Base-by-base conservation (phyloP, 2,113 vertebrate genomes). In the Caranx ignobilis region DNA sequence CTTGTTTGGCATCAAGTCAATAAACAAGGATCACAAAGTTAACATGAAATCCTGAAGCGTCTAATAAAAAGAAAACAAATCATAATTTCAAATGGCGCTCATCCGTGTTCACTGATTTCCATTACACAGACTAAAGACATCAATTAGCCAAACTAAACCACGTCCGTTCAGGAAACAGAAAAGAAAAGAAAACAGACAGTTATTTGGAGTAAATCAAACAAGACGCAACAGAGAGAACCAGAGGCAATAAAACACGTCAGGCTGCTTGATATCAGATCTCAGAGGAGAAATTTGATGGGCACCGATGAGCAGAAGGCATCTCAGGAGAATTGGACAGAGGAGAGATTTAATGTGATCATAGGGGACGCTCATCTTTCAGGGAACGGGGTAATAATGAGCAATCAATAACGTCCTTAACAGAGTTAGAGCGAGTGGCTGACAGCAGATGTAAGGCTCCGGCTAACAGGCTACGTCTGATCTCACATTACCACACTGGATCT, bases 291-390 rank as follows among this genome's bases (percentile, higher is more conserved):
- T 83, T 76, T 93, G 93, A 93, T 91, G 90, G 91, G 92, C 87
- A 92, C 75, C 83, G 72, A 85, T 87, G 91, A 94, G 93, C 95
- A 94, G 93, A 93, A 88, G 92, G 92, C 90, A 81, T 93, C 93
- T 94, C 94, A 64, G 92, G 93, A 92, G 93, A 83, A 90, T 93
- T 90, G 86, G 91, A 89, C 76, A 88, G 92, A 89, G 91, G 92
- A 91, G 92, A 89, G 90, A 91, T 93, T 94, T 95, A 95, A 95
- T 94, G 94, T 92, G 93, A 95, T 94, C 94, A 96, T 92, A 89
- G 90, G 92, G 94, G 91, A 96, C 91, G 92, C 93, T 95, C 93
- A 92, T 93, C 93, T 96, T 95, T 93, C 93, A 93, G 91, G 85
- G 87, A 92, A 87, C 90, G 89, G 88, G 84, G 88, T 90, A 93